These are phyloP conservation scores for Helicoverpa armigera DNA, from an alignment of 1,140 invertebrate genomes.

Conservation along the genomic window DNA sequence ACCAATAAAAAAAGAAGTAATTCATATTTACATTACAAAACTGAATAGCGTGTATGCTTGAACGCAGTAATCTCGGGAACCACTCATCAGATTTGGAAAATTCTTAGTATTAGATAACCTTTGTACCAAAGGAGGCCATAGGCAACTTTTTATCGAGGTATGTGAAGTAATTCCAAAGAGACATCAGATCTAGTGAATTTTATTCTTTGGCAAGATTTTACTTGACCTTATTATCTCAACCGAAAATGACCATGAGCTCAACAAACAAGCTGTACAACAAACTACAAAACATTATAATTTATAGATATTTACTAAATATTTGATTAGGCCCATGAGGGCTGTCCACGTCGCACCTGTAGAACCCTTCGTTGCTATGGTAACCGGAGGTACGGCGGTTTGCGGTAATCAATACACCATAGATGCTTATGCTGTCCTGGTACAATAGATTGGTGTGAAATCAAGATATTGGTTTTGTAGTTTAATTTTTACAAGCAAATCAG, in stretches of 20 bases:
- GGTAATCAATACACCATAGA: slow-evolving; percentile 34
- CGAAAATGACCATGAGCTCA: not conserved
- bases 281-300: slow-evolving; percentile 12
- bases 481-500: not conserved
- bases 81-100: no score
- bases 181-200: no score
- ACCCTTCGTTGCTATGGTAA: slow-evolving; percentile 19
- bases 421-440: not conserved
- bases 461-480: not conserved
- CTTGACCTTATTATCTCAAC: not conserved
- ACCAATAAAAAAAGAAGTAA: no score
- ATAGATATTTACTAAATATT: slow-evolving; percentile 18
- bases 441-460: slow-evolving; percentile 3
- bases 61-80: no score
- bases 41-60: no score
- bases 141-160: no score
- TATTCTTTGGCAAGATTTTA: not conserved
- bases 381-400: slow-evolving; percentile 24
- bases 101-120: no score
- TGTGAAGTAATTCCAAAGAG: no score
- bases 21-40: no score
- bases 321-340: slow-evolving; percentile 34
- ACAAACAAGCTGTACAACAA: not conserved
- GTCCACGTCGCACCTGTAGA: slow-evolving; percentile 26
- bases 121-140: no score